phyloP scores from a whole-genome alignment of 1,140 invertebrate species.

The Himalopsyche phryganea region DNA sequence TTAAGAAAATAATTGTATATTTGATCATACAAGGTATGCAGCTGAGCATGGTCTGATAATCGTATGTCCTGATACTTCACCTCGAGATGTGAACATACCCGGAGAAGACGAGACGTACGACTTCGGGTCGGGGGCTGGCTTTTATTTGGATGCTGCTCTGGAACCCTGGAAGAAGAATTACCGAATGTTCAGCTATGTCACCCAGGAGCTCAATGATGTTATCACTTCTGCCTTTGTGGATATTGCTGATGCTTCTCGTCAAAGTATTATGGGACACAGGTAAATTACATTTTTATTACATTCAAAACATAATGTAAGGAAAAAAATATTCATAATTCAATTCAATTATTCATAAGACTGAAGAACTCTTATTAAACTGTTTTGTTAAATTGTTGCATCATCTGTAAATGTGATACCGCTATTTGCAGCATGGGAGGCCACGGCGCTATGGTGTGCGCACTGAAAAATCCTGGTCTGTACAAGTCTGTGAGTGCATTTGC shows the following conservation, averaged over 20 bases:
- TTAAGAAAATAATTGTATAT: too few relatives aligned
- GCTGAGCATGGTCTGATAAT: constrained; percentile 78
- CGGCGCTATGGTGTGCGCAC: constrained; percentile 86
- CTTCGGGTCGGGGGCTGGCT: constrained; percentile 93
- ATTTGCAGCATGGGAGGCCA: constrained; percentile 96
- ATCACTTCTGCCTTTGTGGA: constrained; percentile 56
- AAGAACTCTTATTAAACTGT: too few relatives aligned
- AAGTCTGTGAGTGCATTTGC: constrained; percentile 94
- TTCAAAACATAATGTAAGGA: too few relatives aligned
- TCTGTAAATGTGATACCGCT: too few relatives aligned
- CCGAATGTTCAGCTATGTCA: constrained; percentile 96
- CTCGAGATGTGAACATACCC: constrained; percentile 81
- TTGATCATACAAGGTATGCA: constrained; percentile 70
- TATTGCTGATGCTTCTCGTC: constrained; percentile 53
- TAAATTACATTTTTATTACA: too few relatives aligned
- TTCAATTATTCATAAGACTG: neutral
- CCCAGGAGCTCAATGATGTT: constrained; percentile 80
- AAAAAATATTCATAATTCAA: too few relatives aligned
- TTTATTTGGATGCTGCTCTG: constrained; percentile 90
- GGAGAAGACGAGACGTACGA: constrained; percentile 90
- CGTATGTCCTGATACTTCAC: constrained; percentile 94
- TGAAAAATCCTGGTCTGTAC: constrained; percentile 90
- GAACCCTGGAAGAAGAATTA: constrained; percentile 94
- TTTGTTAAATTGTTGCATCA: too few relatives aligned
- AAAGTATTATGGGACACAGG: constrained; percentile 87